Percentiles rank a stretch among this genome's conserved stretches.
These are phyloP conservation scores for Anthopleura sola DNA, from an alignment of 64 coral and sea anemone species.

Conservation along the genomic window DNA sequence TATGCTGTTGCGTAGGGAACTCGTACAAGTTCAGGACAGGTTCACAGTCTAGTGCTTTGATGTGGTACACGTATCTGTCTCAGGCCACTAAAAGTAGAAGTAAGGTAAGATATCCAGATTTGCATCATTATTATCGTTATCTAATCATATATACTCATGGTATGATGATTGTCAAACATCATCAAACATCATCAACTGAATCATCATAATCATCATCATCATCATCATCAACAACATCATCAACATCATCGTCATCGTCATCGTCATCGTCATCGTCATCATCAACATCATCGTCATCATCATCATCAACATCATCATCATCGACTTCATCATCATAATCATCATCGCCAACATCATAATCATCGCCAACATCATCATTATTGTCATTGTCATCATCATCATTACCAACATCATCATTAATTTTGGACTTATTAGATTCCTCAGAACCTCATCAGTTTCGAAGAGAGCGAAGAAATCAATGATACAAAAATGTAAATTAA, in stretches of 20 bases:
- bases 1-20: not conserved
- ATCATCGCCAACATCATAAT: not conserved
- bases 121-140: not conserved
- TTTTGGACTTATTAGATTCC: constrained; percentile 17
- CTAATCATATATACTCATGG: not conserved
- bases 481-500: constrained; percentile 2
- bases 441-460: constrained; percentile 61
- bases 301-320: not conserved
- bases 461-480: constrained; percentile 54
- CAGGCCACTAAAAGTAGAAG: constrained; percentile 30
- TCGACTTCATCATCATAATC: not conserved
- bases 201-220: not conserved
- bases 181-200: not conserved
- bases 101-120: not conserved
- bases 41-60: constrained; percentile 8
- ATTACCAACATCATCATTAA: not conserved
- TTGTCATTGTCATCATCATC: not conserved
- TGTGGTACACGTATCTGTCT: constrained; percentile 50
- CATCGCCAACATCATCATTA: not conserved
- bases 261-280: not conserved
- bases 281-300: not conserved
- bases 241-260: not conserved
- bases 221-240: not conserved
- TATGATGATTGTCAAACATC: not conserved
- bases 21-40: constrained; percentile 59